These are phyloP conservation scores for Poeciliopsis paucimaculata DNA, from an alignment of 2,797 vertebrate genomes.

Conservation along the genomic window DNA sequence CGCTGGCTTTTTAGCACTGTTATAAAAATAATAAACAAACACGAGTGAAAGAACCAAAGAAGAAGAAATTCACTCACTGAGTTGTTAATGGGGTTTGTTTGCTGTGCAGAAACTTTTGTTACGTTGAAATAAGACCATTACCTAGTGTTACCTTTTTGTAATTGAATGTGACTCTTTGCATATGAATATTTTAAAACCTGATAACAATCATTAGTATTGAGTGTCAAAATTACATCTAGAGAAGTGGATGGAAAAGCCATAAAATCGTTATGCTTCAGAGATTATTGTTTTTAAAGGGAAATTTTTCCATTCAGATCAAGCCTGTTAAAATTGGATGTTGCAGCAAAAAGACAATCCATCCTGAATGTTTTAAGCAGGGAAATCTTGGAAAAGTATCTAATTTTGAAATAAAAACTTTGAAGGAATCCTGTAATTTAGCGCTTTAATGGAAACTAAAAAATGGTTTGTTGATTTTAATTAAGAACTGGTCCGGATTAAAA, in stretches of 20 bases:
- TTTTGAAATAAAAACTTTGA: background rate
- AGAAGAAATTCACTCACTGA: background rate
- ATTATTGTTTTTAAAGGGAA: background rate
- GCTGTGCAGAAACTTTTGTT: constrained; percentile 2
- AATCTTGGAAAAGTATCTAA: background rate
- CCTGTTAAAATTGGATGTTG: background rate
- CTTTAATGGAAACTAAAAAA: background rate
- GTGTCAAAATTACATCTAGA: background rate
- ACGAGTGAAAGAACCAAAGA: background rate
- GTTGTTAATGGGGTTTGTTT: background rate
- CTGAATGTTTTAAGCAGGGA: too few relatives aligned
- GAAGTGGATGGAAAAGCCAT: background rate
- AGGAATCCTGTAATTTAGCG: background rate
- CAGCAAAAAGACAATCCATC: background rate
- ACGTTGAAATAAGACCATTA: constrained; percentile 5
- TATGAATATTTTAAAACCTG: constrained; percentile 27
- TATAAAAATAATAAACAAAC: background rate
- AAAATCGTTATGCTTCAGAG: background rate
- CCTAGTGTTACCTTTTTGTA: constrained; percentile 22
- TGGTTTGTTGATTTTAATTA: background rate
- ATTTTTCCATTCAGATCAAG: background rate
- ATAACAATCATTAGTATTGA: constrained; percentile 28
- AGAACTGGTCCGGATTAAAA: background rate
- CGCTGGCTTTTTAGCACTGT: constrained; percentile 26
- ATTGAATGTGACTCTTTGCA: constrained; percentile 60